Percentiles rank a stretch among this genome's conserved stretches.
These are phyloP conservation scores for Sebastes itinus DNA, from an alignment of 2,797 vertebrate species.

Conservation along the genomic window DNA sequence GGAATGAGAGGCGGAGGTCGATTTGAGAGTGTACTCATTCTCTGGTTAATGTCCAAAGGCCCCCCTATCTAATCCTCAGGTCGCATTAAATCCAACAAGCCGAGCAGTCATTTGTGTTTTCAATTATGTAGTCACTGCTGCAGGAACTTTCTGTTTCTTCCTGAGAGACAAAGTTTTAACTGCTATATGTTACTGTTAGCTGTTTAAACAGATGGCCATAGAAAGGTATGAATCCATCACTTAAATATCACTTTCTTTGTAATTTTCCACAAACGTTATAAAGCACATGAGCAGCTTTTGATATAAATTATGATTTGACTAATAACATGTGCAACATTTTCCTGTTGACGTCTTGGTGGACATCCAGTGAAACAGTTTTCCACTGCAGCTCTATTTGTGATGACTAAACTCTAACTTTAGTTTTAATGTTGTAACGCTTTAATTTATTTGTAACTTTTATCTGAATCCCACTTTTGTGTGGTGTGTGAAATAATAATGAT, in stretches of 20 bases:
- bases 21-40: constrained; percentile 74
- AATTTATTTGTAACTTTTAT: background rate
- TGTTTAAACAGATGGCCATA: constrained; percentile 30
- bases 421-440: background rate
- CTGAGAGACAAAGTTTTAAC: constrained; percentile 34
- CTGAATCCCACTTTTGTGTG: background rate
- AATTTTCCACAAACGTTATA: constrained; percentile 10
- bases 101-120: constrained; percentile 81
- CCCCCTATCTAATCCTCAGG: constrained; percentile 78
- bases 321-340: background rate
- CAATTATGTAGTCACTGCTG: constrained; percentile 73
- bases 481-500: background rate
- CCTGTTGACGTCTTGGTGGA: background rate
- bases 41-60: constrained; percentile 83
- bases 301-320: background rate
- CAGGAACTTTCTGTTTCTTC: constrained; percentile 61
- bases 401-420: background rate
- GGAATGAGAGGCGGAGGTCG: constrained; percentile 73
- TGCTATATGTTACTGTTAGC: constrained; percentile 41
- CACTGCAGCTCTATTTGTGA: background rate
- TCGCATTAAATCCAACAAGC: constrained; percentile 82
- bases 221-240: constrained; percentile 34
- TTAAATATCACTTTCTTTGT: constrained; percentile 5
- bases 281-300: background rate
- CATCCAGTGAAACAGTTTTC: background rate